Evolutionary conservation across 2,113 vertebrate species (phyloP), one percentile per base, ranked within the genome.

Genomic region (Empidonax alnorum): DNA sequence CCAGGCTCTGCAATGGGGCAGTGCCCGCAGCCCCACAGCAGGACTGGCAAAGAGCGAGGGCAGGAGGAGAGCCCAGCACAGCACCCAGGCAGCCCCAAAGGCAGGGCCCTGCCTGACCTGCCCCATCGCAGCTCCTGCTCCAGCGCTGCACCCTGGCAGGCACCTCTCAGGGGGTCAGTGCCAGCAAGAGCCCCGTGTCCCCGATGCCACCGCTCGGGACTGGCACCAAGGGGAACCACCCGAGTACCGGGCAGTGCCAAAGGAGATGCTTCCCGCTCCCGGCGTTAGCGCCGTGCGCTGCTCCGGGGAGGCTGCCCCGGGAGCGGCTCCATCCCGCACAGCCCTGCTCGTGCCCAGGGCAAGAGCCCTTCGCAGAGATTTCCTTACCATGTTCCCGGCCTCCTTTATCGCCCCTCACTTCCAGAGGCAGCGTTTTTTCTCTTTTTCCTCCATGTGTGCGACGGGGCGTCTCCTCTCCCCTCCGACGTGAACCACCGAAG

Each of bases 401-500:
- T 94, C 61, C 88, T 91, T 84, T 83, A 28, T 55, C 69, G 31
- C 65, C 85, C 31, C 49, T 97, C 90, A 96, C 37, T 92, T 90
- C 73, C 93, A 65, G 56, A 90, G 33, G n/a, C 88, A 42, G 76
- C 6, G 33, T 37, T 92, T 96, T 84, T 96, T 96, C 93, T 97
- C 94, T 46, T 95, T 96, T 90, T 94, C 96, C 86, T 97, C 96
- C 96, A 97, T 96, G 92, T 87, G 94, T 94, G 67, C 71, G n/a
- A 74, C 27, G 59, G 83, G 92, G 93, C 79, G 94, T 71, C 95
- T 95, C 87, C 90, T 94, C 88, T 96, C 71, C 63, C 39, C 80
- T 93, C 94, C 79, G 79, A 90, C 71, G 79, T 87, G 92, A 96
- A 96, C 63, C 92, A 46, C 95, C 56, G n/a, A 77, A 96, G 93